Conservation (phyloP, 2,797 vertebrate species). For the Xerus rutilus region DNA sequence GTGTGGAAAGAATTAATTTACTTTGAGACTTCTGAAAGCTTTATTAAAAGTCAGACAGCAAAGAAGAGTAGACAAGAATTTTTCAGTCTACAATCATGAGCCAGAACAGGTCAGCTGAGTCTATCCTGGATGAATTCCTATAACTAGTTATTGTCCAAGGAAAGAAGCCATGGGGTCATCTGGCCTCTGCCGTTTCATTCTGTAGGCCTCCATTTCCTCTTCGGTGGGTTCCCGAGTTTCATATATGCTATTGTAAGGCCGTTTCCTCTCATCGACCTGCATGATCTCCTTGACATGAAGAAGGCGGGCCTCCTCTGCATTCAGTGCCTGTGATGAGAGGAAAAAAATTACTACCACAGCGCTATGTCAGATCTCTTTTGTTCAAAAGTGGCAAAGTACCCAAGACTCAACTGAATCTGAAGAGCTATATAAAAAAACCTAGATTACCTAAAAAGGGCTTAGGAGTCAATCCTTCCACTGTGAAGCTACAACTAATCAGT, state of each 20-base stretch:
- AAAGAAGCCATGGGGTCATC: constrained; percentile 99
- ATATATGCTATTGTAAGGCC: constrained; percentile 93
- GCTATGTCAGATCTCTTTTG: neutral
- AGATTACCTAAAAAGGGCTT: neutral
- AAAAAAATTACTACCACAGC: neutral
- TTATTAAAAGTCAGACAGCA: constrained; percentile 61
- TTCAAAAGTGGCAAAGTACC: neutral
- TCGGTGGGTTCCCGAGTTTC: constrained; percentile 97
- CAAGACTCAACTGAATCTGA: neutral
- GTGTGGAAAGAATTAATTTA: constrained; percentile 25
- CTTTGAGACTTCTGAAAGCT: constrained; percentile 11
- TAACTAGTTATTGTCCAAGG: constrained; percentile 89
- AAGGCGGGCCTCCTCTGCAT: constrained; percentile 96
- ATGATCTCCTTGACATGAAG: constrained; percentile 94
- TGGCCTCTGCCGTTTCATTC: constrained; percentile 95
- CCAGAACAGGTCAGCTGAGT: neutral
- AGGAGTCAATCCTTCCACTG: neutral
- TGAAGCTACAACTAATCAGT: neutral
- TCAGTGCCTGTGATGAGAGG: constrained; percentile 91
- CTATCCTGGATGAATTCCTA: neutral
- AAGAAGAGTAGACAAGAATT: neutral
- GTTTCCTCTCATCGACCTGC: constrained; percentile 97
- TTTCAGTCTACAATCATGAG: neutral
- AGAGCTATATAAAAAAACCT: neutral
- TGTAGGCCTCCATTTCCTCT: constrained; percentile 98